A percentile compares a stretch with the other conserved stretches of the same genome.
Conservation (phyloP, 2,113 vertebrate species). For the Vanacampus margaritifer region DNA sequence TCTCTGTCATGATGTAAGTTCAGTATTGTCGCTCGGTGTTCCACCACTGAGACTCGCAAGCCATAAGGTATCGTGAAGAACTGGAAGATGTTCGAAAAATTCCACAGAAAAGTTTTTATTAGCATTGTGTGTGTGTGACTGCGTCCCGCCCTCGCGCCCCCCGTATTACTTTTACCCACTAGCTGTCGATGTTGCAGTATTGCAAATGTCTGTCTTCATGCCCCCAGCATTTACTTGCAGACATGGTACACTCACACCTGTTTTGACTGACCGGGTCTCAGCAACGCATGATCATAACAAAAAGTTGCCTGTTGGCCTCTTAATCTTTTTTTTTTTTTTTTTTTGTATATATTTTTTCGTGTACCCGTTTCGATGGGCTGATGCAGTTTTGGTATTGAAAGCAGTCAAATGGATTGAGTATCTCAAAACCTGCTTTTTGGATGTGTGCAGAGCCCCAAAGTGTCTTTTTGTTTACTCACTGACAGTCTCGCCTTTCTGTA, state of each 20-base stretch:
- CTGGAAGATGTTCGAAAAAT: slow-evolving; percentile 22
- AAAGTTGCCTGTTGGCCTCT: background rate
- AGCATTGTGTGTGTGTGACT: slow-evolving; percentile 20
- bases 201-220: slow-evolving; percentile 41
- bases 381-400: slow-evolving; percentile 4
- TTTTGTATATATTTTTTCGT: background rate
- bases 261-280: slow-evolving; percentile 11
- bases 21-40: slow-evolving; percentile 53
- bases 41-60: slow-evolving; percentile 50
- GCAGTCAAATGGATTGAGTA: background rate
- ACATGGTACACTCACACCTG: slow-evolving; percentile 26
- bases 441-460: slow-evolving; percentile 24
- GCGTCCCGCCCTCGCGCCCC: background rate
- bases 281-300: slow-evolving; percentile 6
- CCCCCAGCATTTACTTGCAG: slow-evolving; percentile 47
- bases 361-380: background rate
- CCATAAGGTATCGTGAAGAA: slow-evolving; percentile 53
- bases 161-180: slow-evolving; percentile 2
- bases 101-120: slow-evolving; percentile 12
- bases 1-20: slow-evolving; percentile 30
- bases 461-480: slow-evolving; percentile 21
- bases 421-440: background rate
- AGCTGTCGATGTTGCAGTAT: slow-evolving; percentile 24
- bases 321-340: background rate
- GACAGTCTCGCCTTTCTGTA: slow-evolving; percentile 71